Evolutionary conservation across 2,888 invertebrate genomes (phyloP), one percentile per base, ranked within the genome.

Genomic region (Agonopterix alstromeriana): DNA sequence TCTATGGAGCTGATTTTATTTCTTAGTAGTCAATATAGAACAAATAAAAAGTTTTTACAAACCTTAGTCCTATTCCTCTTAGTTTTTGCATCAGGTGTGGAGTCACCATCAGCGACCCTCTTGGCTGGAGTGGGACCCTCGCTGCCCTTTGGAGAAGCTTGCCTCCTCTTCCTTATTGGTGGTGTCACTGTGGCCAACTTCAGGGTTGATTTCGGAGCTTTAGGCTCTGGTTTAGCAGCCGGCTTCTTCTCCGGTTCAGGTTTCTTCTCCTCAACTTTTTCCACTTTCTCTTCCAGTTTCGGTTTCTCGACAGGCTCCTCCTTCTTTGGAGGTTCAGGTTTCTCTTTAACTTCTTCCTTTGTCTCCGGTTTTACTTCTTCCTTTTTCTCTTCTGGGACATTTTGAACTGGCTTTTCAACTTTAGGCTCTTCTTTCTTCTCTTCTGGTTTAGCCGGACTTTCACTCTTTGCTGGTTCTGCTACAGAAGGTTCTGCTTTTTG

Each of bases 181-280:
- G 91, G 90, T 11, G 91, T 90, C 36, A 89, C 89, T 7, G 91
- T 91, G 0, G 91, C 90, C 63, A 90, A 60, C 61, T 90, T 90
- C 60, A 90, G 60, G 3, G 90, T 90, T 1, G 90, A 84, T 55
- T 86, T 90, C 1, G 90, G 84, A 14, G 67, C 62, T 54, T 85
- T 89, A 3, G 65, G 53, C 57, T 77, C 77, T 12, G 67, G 47
- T 51, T 83, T 86, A 48, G 65, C 59, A 11, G 66, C 63, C 43
- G 58, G 54, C 49, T 79, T 80, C 1, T 53, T 64, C 47, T 67
- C 68, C 41, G 61, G 59, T 42, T 65, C 69, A 35, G 49, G 48
- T 44, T 77, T 77, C 49, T 65, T 65, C 48, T 78, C 78, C 49
- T 77, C 77, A 36, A 60, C 58, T 53, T 77, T 76, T 48, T 82